Conservation (phyloP, 1,140 invertebrate species). For the Panagrolaimus sp. region DNA sequence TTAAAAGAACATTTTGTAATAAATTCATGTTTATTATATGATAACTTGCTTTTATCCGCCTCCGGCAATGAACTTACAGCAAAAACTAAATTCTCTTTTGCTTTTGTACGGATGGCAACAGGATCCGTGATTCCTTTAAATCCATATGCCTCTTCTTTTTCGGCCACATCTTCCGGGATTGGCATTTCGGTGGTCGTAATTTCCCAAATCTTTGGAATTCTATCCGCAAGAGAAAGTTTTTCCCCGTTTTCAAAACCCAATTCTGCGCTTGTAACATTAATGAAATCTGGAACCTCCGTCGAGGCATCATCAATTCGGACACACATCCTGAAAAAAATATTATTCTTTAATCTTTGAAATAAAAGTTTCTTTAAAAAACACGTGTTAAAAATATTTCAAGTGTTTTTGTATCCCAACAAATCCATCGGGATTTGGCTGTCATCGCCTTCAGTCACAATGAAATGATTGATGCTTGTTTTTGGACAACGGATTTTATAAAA, state of each 20-base stretch:
- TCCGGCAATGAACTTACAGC: constrained; percentile 48
- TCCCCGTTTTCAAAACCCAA: neutral
- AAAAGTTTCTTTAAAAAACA: too few species aligned
- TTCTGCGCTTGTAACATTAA: neutral
- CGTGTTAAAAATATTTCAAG: too few species aligned
- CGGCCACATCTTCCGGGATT: constrained; percentile 45
- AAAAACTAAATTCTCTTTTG: constrained; percentile 55
- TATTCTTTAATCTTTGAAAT: constrained; percentile 7
- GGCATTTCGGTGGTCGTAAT: constrained; percentile 28
- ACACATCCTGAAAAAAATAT: constrained; percentile 46
- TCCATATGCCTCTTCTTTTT: constrained; percentile 52
- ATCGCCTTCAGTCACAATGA: neutral
- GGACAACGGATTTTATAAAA: neutral
- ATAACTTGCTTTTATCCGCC: constrained; percentile 45
- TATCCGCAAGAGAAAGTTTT: neutral
- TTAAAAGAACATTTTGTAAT: constrained; percentile 59
- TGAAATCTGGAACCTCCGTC: neutral
- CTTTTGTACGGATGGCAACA: constrained; percentile 52
- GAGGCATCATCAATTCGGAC: constrained; percentile 51
- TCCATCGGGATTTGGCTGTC: neutral
- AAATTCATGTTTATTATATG: constrained; percentile 55
- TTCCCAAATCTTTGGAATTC: constrained; percentile 18
- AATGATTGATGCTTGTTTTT: too few species aligned
- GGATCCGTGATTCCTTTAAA: constrained; percentile 44
- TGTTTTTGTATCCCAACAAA: too few species aligned